Base-by-base conservation (phyloP, 2,888 invertebrate species). In the Adineta ricciae region DNA sequence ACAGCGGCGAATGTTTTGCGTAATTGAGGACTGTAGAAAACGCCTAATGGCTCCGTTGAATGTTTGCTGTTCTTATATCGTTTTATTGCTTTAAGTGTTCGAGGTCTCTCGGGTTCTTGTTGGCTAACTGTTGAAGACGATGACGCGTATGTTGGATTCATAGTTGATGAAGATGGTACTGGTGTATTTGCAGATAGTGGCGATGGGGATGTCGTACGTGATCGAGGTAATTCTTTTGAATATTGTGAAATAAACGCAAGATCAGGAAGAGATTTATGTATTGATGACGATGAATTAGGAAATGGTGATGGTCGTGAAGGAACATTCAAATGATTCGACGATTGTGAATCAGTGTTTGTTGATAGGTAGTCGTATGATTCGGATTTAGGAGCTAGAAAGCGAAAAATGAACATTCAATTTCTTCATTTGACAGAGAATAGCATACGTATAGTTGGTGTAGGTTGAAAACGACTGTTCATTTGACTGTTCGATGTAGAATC, bases 31-130 rank as follows among this genome's bases (percentile, higher is more conserved):
- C 78, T 78, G 41, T 78, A 78, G 5, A 78, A 78, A 41, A 78
- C 78, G 2, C 78, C 38, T 19, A 64, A 64, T 1, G 78, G 78
- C n/a, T 78, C 78, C 0, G 78, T 78, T 78, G 38, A 41, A 78
- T 78, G 78, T 78, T 78, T 78, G 41, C 78, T 78, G 78, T 78
- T 78, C 41, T 78, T 78, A 78, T 78, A 78, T 2, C 78, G 78
- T 78, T 78, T 78, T 19, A 78, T 78, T 41, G 78, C 36, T 78
- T 78, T 78, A n/a, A 78, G n/a, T 78, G 78, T 78, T 41, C 78
- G 78, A 24, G 78, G 78, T 11, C 78, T 38, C 41, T 78, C 78
- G 14, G 32, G 78, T 78, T 73, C 36, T 72, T 78, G 78, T 78
- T 78, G 78, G 41, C 4, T 41, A 41, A 5, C 11, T 24, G n/a